Conservation (phyloP, 1,140 invertebrate genomes). For the Pseudachorutes palmiensis region DNA sequence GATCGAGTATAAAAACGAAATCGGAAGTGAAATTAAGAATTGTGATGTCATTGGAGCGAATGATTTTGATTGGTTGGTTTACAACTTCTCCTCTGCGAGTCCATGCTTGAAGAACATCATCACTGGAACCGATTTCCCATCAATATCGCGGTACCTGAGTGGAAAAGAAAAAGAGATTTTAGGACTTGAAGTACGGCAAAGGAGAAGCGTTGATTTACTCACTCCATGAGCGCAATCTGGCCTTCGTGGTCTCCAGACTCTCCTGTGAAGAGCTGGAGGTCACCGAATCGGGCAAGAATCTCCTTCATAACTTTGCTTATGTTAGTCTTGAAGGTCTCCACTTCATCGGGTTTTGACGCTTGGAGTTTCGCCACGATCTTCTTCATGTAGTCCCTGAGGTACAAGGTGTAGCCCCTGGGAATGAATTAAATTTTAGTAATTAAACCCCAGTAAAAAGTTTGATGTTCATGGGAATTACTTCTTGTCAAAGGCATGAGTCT, state of each 20-base stretch:
- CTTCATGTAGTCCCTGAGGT: constrained; percentile 96
- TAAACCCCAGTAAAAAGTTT: too few species aligned
- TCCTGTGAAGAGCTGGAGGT: constrained; percentile 88
- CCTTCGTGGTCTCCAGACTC: constrained; percentile 91
- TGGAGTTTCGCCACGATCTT: constrained; percentile 75
- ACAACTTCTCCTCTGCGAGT: constrained; percentile 88
- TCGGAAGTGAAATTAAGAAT: too few species aligned
- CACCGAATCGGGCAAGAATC: constrained; percentile 81
- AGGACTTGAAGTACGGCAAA: too few species aligned
- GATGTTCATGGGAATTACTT: constrained; percentile 51
- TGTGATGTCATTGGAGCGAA: too few species aligned
- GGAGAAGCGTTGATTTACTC: too few species aligned
- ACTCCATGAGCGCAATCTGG: constrained; percentile 83
- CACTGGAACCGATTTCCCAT: constrained; percentile 69
- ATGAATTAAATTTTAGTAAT: neutral
- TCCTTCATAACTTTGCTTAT: constrained; percentile 95
- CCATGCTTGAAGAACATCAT: constrained; percentile 95
- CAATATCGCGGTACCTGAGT: constrained; percentile 85
- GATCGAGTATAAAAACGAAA: too few species aligned
- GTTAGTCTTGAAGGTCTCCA: constrained; percentile 81
- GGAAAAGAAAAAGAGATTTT: too few species aligned
- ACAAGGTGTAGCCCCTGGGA: constrained; percentile 64
- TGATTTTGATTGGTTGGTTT: constrained; percentile 41
- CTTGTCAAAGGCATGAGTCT: constrained; percentile 81
- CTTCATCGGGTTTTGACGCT: constrained; percentile 68